phyloP scores from a whole-genome alignment of 2,797 vertebrate species.

The Xiphorhynchus erythropygius region DNA sequence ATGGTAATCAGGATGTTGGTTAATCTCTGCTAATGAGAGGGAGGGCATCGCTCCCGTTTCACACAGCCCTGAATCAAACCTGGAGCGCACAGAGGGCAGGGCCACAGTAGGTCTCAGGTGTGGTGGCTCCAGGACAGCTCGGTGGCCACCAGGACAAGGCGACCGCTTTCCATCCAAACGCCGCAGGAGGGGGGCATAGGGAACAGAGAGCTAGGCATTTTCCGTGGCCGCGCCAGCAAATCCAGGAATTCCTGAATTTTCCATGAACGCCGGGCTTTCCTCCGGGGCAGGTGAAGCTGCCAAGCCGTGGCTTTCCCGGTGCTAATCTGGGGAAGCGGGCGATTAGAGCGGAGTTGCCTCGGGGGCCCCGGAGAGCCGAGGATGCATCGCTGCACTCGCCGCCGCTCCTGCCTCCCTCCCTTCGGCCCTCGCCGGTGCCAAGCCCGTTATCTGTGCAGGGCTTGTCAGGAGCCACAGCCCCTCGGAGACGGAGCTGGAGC shows the following conservation, averaged over 20 bases:
- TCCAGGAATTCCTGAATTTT: conserved; percentile 24
- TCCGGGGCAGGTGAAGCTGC: neutral
- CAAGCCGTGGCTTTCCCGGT: neutral
- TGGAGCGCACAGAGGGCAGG: accelerated
- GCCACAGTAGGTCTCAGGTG: neutral
- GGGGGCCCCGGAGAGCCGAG: neutral
- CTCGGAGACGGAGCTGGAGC: neutral
- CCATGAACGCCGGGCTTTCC: neutral
- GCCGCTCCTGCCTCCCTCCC: neutral
- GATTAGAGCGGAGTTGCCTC: neutral
- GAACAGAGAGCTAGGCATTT: neutral
- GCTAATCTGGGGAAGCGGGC: neutral
- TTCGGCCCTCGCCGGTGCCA: accelerated
- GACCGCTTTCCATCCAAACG: neutral
- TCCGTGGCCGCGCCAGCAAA: neutral
- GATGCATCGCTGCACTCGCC: neutral
- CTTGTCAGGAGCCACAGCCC: neutral
- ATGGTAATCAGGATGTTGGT: accelerated
- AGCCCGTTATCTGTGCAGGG: neutral
- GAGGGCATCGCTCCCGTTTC: accelerated
- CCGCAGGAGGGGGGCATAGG: accelerated
- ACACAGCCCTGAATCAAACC: neutral
- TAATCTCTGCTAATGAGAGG: neutral
- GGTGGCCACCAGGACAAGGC: neutral
- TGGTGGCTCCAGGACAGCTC: accelerated